Evolutionary conservation across 1,140 invertebrate genomes (phyloP).

Genomic region (Diabrotica undecimpunctata): DNA sequence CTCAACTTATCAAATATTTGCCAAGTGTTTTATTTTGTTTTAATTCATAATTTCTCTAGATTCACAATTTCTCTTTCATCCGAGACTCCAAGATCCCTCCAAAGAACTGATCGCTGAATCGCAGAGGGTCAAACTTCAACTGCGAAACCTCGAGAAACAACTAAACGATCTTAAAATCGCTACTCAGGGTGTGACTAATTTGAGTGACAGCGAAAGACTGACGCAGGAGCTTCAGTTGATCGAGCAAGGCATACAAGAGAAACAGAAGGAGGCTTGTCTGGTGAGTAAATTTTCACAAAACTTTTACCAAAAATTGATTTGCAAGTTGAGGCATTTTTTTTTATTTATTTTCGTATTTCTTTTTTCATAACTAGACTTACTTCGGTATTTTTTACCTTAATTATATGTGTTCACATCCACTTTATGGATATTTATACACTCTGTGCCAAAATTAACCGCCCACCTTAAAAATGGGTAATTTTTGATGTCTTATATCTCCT

Average conservation of each 20-base stretch:
- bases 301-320: background rate
- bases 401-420: too few species aligned
- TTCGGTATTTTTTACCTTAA: too few species aligned
- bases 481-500: too few species aligned
- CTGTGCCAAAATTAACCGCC: too few species aligned
- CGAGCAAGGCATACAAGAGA: constrained; percentile 64
- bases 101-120: constrained; percentile 56
- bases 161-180: constrained; percentile 62
- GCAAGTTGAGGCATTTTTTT: too few species aligned
- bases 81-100: constrained; percentile 42
- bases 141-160: constrained; percentile 62
- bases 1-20: too few species aligned
- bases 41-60: constrained; percentile 33
- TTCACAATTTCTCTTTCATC: constrained; percentile 45
- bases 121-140: constrained; percentile 60
- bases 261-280: constrained; percentile 60
- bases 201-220: constrained; percentile 56
- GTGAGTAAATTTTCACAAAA: constrained; percentile 38
- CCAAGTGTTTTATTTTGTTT: too few species aligned
- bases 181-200: constrained; percentile 46
- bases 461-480: too few species aligned
- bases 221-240: constrained; percentile 63
- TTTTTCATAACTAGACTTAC: too few species aligned
- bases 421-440: too few species aligned
- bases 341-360: too few species aligned